Evolutionary conservation across 2,113 vertebrate genomes (phyloP), one percentile per base, ranked within the genome.

Genomic region (Tautogolabrus adspersus): DNA sequence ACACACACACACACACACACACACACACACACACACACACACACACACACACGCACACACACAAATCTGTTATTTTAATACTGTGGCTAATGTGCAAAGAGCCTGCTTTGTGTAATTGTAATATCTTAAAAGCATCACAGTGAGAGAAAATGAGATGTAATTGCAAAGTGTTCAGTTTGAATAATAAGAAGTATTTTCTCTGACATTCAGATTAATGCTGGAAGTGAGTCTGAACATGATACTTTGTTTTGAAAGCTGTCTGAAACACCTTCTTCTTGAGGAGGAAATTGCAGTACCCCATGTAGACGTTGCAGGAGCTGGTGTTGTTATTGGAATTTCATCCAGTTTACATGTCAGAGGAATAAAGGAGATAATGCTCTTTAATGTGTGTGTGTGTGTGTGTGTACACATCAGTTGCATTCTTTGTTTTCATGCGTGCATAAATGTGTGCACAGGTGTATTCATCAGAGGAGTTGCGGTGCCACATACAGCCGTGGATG

Each of bases 381-480:
- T 49, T 49, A 49, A 49, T 69, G 19, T 49, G 18, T 72, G 42
- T 46, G 42, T 44, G 46, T 49, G 40, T 62, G 47, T 8, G 8
- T 9, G 21, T 55, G 70, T 62, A 34, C 19, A 42, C 38, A 68
- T 81, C 56, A 58, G 47, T 64, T 73, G 38, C 16, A 30, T 54
- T 63, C 51, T 79, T 66, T 85, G 70, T 77, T 75, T 79, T 74
- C 30, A 59, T 77, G 63, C 71, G 19, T 63, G 54, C 15, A 57
- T 59, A 46, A 54, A 49, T 38, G 65, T 70, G 75, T 71, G 75
- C 73, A 77, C 75, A 85, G 79, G 66, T 87, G 72, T 61, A 11
- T 66, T 75, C 54, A 63, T 81, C 46, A 55, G 63, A 69, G 70
- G 46, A 55, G 37, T 11, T 57, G 64, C 1, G 6, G 61, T 81